These are phyloP conservation scores for Calcarius ornatus DNA, from an alignment of 2,113 vertebrate species.

Conservation along the genomic window DNA sequence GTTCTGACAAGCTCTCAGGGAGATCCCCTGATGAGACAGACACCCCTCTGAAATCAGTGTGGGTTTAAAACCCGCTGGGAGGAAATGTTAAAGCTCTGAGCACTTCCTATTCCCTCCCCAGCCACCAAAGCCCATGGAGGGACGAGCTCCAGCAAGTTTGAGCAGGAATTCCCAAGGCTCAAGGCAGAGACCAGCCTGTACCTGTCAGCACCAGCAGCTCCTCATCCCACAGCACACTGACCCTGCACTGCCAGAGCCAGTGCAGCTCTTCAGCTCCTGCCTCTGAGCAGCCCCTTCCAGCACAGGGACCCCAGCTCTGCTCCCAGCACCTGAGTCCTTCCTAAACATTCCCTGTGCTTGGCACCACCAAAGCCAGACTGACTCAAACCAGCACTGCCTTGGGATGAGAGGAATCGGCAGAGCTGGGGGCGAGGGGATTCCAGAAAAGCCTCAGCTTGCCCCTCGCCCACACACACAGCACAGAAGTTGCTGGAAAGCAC, in stretches of 20 bases:
- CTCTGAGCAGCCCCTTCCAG: neutral
- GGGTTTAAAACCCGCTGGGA: neutral
- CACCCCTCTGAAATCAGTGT: neutral
- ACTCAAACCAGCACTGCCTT: fast-evolving
- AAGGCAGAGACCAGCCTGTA: neutral
- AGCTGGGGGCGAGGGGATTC: neutral
- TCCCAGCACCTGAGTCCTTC: fast-evolving
- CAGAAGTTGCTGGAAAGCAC: constrained; percentile 47
- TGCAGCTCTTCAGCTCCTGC: neutral
- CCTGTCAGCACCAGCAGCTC: neutral
- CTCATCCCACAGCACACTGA: neutral
- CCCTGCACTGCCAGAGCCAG: fast-evolving
- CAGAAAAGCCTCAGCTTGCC: neutral
- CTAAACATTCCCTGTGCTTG: neutral
- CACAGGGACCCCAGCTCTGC: fast-evolving
- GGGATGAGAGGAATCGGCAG: neutral
- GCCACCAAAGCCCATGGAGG: fast-evolving
- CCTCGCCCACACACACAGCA: neutral
- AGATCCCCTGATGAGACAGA: neutral
- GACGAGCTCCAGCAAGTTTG: neutral
- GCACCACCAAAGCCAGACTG: neutral
- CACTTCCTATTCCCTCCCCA: neutral
- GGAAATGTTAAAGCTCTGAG: neutral
- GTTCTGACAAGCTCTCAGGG: neutral
- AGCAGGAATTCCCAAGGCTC: neutral